Base-by-base conservation (phyloP, 2,797 vertebrate genomes). In the Gobionotothen gibberifrons region DNA sequence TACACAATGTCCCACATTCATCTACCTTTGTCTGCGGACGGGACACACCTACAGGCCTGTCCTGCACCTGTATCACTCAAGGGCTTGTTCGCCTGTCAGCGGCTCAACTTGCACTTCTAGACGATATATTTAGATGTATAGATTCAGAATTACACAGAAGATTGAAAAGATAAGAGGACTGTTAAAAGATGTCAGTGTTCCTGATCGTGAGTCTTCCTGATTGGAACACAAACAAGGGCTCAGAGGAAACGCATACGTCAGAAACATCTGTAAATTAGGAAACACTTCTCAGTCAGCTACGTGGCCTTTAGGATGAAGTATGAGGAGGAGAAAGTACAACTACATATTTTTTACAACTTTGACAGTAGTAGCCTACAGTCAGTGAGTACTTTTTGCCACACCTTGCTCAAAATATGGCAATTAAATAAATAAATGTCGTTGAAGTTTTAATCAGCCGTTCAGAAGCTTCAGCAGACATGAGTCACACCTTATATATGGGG, bases 31-130 rank as follows among this genome's bases (percentile, higher is more conserved):
- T 85, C 61, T 74, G 42, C 51, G 26, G 44, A 46, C 29, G 68
- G 2, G 85, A 70, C 88, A 64, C 85, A 57, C 80, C 86, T 59
- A 65, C 74, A 29, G 63, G 29, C 17, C 67, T 54, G 75, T 62
- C 79, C 9, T 19, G 68, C 53, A 67, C 70, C 72, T 65, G 81
- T 32, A 22, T 46, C 69, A 36, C 57, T 46, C 22, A 16, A 36
- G 52, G 42, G n/a, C 54, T 71, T 68, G n/a, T 15, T 55, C 48
- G 51, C 55, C 54, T 46, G 19, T 53, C 63, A 8, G 40, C 43
- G 44, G 60, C 40, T 48, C 1, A 36, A 42, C 22, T 29, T 1
- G 10, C 9, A 26, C 19, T 11, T 51, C 49, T 14, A 13, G 63
- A 9, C 15, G 46, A 60, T 58, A 26, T 54, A 12, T 26, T 9